Evolutionary conservation across 2,888 invertebrate species (phyloP), one percentile per base, ranked within the genome.

Genomic region (Parnassius orleans): DNA sequence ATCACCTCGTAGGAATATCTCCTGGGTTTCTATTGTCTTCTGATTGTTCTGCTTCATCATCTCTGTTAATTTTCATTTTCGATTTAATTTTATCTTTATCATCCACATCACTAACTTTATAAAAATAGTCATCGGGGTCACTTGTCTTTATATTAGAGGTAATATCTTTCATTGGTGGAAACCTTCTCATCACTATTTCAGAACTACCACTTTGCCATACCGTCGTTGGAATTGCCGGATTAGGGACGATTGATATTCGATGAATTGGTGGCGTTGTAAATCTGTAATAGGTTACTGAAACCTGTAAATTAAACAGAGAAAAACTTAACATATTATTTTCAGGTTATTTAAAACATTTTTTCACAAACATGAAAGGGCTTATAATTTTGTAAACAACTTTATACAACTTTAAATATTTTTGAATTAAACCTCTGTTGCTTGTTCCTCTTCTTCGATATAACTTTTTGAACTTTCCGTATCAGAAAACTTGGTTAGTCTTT

Each of bases 141-240:
- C 50, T 63, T 33, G 50, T 24, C 52, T 56, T 10, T 11, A 54
- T 48, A 41, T 65, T 63, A 10, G 54, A 24, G 43, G 60, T 33
- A n/a, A 64, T 50, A 19, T 64, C 66, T 53, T 57, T 60, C 3
- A 67, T 47, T 10, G 70, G 73, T 51, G 73, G 65, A 59, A 76
- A 83, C 48, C 77, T 77, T 54, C 80, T 79, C 79, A 81, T 78
- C 19, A 82, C 61, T 51, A 81, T 81, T 50, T 80, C 67, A 19
- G 85, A 77, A 3, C 68, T 68, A 9, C 76, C 77, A 44, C 69
- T 77, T 12, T 68, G 70, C 66, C 71, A 67, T 10, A 76, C 50
- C 0, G 70, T 70, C 2, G 83, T 81, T 10, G 72, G 65, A 2
- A 75, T 61, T 14, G 72, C 64, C 15, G 67, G 61, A 59, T 74